Evolutionary conservation across 2,113 vertebrate species (phyloP), one percentile per base, ranked within the genome.

Genomic region (Lamprotornis superbus): DNA sequence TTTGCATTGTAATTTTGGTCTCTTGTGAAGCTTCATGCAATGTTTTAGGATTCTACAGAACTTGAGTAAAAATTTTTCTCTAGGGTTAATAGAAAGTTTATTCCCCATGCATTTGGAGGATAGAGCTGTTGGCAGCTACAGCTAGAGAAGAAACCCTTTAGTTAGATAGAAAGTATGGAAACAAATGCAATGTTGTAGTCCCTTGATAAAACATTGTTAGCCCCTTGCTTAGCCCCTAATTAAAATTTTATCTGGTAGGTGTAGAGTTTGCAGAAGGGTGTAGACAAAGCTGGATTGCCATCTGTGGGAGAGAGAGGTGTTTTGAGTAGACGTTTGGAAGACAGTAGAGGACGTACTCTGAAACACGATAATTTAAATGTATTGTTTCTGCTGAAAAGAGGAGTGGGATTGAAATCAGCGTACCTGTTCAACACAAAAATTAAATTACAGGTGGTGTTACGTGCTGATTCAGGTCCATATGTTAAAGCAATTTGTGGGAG

Each of bases 401-500:
- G 44, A 75, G 39, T 52, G 61, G 56, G 64, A n/a, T 83, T 94
- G 83, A 89, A 96, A 94, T 92, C 68, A 46, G 40, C 5, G 1
- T 91, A 49, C 44, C 94, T 96, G 68, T 91, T 97, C 80, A 93
- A 52, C 52, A 70, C 68, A 52, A 73, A 94, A 94, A 50, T 71
- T 81, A 95, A 97, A 97, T 94, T 95, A 95, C 70, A 92, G 94
- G 89, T 95, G 94, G 44, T 83, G 83, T 39, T 93, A 74, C 0
- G 2, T 87, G 88, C 64, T 16, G 83, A 83, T 93, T 95, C 52
- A 56, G 47, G 80, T 83, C 91, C 44, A 78, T 91, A 75, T 0
- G 35, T 94, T 94, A 68, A 90, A 95, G 89, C 89, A 96, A 90
- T 95, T 23, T 90, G 76, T 63, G 76, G 95, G 92, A 97, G 94